These are phyloP conservation scores for Tragelaphus imberbis DNA, from an alignment of 2,113 vertebrate genomes.

Conservation along the genomic window DNA sequence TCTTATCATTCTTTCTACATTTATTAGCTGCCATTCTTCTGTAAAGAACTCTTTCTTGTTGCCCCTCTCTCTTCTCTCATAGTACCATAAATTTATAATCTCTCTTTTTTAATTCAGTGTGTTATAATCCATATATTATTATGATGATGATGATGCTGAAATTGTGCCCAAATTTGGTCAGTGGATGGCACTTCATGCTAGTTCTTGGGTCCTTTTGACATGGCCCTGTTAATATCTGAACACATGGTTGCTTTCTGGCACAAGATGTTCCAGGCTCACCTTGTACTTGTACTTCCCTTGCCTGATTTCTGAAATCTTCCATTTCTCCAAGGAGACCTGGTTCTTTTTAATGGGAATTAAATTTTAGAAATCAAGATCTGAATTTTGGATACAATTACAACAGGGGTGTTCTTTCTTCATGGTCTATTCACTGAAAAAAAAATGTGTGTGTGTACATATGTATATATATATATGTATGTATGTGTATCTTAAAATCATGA, in stretches of 20 bases:
- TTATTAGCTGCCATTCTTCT: neutral
- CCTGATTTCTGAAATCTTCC: neutral
- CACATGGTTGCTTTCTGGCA: neutral
- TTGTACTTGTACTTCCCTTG: neutral
- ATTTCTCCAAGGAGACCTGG: neutral
- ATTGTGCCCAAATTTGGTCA: neutral
- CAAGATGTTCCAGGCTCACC: neutral
- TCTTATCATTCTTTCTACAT: neutral
- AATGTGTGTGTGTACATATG: accelerated
- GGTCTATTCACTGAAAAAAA: neutral
- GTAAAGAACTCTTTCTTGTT: neutral
- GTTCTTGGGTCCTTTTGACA: neutral
- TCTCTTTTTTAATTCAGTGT: neutral
- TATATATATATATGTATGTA: neutral
- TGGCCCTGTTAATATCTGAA: neutral
- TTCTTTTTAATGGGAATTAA: neutral
- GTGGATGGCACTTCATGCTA: neutral
- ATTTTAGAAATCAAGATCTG: slow-evolving; percentile 5
- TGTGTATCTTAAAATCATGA: neutral
- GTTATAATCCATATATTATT: neutral
- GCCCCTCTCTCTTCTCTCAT: neutral
- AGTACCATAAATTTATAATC: neutral
- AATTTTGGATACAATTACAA: neutral
- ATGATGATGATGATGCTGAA: slow-evolving; percentile 6
- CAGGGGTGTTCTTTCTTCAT: neutral